Conservation (phyloP, 2,888 invertebrate genomes). For the Acanthosoma haemorrhoidale region DNA sequence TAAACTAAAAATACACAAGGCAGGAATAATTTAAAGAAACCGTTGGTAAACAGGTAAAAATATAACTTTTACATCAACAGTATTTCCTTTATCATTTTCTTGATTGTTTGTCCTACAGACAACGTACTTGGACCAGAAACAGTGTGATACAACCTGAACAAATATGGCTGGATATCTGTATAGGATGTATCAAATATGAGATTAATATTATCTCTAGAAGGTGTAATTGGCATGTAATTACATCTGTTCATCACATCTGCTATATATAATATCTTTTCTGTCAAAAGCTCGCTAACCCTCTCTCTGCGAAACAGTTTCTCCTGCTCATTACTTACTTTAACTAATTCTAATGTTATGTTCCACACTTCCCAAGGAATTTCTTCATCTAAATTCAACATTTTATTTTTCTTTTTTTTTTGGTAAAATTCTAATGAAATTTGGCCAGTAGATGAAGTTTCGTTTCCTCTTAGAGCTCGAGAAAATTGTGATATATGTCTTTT, state of each 20-base stretch:
- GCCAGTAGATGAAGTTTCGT: constrained; percentile 61
- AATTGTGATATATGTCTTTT: constrained; percentile 72
- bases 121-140: constrained; percentile 70
- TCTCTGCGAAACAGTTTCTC: constrained; percentile 83
- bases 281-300: constrained; percentile 76
- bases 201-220: constrained; percentile 84
- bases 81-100: constrained; percentile 83
- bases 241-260: constrained; percentile 93
- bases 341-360: constrained; percentile 87
- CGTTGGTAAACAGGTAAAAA: no score
- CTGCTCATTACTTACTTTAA: constrained; percentile 77
- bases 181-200: constrained; percentile 90
- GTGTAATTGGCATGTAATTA: constrained; percentile 95
- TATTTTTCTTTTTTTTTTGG: constrained; percentile 79
- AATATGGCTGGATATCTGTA: constrained; percentile 91
- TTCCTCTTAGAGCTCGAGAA: constrained; percentile 69
- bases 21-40: no score
- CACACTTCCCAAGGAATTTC: constrained; percentile 98
- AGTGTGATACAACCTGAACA: constrained; percentile 78
- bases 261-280: constrained; percentile 90
- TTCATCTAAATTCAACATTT: constrained; percentile 87
- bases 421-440: constrained; percentile 93
- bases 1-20: no score
- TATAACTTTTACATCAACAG: constrained; percentile 53
- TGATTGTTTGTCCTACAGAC: constrained; percentile 82